phyloP scores from a whole-genome alignment of 2,888 invertebrate genomes.

The Prosapia bicincta region DNA sequence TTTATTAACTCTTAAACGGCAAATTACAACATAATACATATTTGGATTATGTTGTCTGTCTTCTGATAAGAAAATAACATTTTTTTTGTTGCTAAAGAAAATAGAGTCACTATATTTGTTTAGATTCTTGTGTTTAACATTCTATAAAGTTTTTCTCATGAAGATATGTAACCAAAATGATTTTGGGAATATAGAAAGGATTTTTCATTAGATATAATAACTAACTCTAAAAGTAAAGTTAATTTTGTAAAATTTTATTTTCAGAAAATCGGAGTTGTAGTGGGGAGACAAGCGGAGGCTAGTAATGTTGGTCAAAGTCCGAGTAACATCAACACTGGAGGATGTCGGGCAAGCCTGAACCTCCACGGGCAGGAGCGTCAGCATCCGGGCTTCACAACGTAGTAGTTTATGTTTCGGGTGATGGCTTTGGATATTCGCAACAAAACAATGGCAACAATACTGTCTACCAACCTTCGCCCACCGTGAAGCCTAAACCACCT shows the following conservation, averaged over 20 bases:
- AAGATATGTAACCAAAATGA: too few relatives aligned
- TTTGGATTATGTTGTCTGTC: too few relatives aligned
- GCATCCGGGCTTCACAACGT: slow-evolving; percentile 27
- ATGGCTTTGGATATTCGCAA: slow-evolving; percentile 17
- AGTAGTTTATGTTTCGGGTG: slow-evolving; percentile 30
- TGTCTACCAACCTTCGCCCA: slow-evolving; percentile 20
- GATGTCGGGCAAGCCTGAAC: slow-evolving; percentile 32
- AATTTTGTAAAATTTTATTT: neutral
- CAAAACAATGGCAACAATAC: slow-evolving; percentile 14
- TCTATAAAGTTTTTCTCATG: too few relatives aligned
- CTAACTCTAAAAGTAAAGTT: neutral
- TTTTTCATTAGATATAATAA: neutral
- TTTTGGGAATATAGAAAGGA: too few relatives aligned
- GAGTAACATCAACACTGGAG: slow-evolving; percentile 15
- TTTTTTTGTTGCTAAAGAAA: too few relatives aligned
- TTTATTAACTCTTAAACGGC: too few relatives aligned
- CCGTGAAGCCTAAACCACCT: slow-evolving; percentile 21
- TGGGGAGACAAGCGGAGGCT: slow-evolving; percentile 10
- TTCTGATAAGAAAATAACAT: too few relatives aligned
- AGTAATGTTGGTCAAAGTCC: slow-evolving; percentile 27
- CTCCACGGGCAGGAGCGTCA: slow-evolving; percentile 20
- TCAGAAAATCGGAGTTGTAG: slow-evolving; percentile 24
- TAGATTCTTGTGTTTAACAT: too few relatives aligned
- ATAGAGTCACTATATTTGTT: too few relatives aligned
- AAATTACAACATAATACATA: too few relatives aligned